Base-by-base conservation (phyloP, 2,888 invertebrate species). In the Linnaemya tessellans region DNA sequence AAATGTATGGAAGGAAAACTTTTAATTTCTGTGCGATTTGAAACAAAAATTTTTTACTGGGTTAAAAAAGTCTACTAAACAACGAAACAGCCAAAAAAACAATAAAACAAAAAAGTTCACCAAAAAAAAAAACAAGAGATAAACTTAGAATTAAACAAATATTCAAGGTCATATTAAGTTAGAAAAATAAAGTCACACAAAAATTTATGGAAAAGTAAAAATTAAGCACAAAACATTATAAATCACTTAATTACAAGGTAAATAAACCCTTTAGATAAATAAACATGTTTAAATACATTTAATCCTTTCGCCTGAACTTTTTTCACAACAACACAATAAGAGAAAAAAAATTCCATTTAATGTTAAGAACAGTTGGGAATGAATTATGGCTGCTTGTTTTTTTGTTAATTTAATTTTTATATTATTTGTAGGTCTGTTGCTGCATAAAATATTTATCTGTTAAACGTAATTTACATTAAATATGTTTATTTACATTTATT, bases 391-490 rank as follows among this genome's bases (percentile, higher is more conserved):
- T 43, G 38, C 18, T 11, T 58, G 49, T 74, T 80, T 49, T 49
- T 20, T 18, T 10, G 1, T 9, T 13, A 13, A 15, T 41, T 35
- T 67, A 20, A 51, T 60, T 73, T 38, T 8, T 35, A 22, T n/a
- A 38, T 46, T 58, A 54, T 78, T 49, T 70, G 30, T 64, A 25
- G 15, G 51, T 38, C 68, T 80, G 41, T 41, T 60, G 51, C 22
- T 30, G 60, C 41, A 82, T 78, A 67, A 74, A 70, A 70, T 86
- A 86, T 87, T 87, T 86, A 87, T 87, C 86, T 87, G 84, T 84
- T 80, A 77, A 87, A 87, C 86, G 83, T 87, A 81, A 87, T 87
- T 87, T 83, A 86, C 86, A 87, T 87, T 87, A 86, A 87, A 87
- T 86, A 87, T 86, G 84, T 86, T 83, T 83, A 80, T 84, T 86